Evolutionary conservation across 2,888 invertebrate species (phyloP), one percentile per base, ranked within the genome.

Genomic region (Pseudococcus longispinus): DNA sequence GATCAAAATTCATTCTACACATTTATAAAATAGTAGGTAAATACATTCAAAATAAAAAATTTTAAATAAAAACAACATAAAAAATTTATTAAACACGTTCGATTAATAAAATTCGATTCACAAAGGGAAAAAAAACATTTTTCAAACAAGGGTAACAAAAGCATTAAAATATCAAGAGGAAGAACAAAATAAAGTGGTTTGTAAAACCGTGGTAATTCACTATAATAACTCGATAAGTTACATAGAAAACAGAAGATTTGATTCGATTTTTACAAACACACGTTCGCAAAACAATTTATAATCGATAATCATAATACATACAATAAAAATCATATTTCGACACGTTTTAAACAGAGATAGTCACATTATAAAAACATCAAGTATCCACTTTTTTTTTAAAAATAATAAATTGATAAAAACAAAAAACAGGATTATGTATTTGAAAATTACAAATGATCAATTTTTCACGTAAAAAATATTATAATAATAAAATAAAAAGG

Each of bases 61-160:
- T n/a, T 5, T 37, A 15, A 74, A 42, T 80, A 80, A 80, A 80
- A 80, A 80, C n/a, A n/a, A 74, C 4, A 80, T 42, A 80, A 42
- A 80, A 42, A 80, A 80, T 80, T 80, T 80, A 80, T 42, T 80
- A 26, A 80, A 80, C 77, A 80, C 29, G n/a, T 42, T 42, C 29
- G 11, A 70, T 70, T 32, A 20, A 60, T 70, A 70, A 70, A 70
- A 70, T 60, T 74, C 77, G 18, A 29, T 80, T 80, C 42, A 80
- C 77, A 80, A 42, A n/a, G n/a, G n/a, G n/a, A n/a, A 80, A 80
- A 80, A 80, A 80, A 42, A 80, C 20, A 77, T 11, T 11, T 70
- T 80, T 80, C 18, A 80, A 80, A 80, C 77, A 80, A 80, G 42
- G 77, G 77, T 80, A 80, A 80, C 77, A 80, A 80, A 80, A 80